Base-by-base conservation (phyloP, 2,888 invertebrate species). In the Cactoblastis cactorum region DNA sequence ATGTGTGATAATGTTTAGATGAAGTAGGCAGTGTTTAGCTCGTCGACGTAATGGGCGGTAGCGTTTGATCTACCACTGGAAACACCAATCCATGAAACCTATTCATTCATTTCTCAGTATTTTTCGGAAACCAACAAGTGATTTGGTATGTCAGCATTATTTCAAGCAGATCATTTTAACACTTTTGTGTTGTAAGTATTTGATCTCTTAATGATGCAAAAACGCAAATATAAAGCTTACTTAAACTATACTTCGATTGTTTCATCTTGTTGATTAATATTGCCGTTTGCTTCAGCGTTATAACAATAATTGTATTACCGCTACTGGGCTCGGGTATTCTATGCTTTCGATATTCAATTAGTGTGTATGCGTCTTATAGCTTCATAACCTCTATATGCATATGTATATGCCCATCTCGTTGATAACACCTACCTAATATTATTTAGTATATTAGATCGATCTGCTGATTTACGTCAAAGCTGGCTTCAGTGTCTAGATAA, bases 271-370 rank as follows among this genome's bases (percentile, higher is more conserved):
- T 80, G 76, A 78, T 77, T 84, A 80, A 80, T 83, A 75, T 80
- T 85, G 83, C 85, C 85, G 87, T 89, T 78, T 84, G 88, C 88
- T 89, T 89, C 77, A 80, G 88, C 89, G 84, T 84, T 83, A 78
- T 82, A 85, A 85, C 77, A 81, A 81, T 75, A 71, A 73, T 62
- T 70, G 70, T 74, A 78, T 79, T 76, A 70, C 78, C 83, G 88
- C 88, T 88, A 86, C 73, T 83, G 87, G 88, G 87, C 88, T 87
- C 87, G 87, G 88, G 88, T 86, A 84, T 83, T 83, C 87, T 88
- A 85, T 87, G 89, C 89, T 89, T 89, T 87, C 83, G 78, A 86
- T 89, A 88, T 88, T 85, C 82, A 83, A 80, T 82, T 87, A 86
- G 87, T 87, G 84, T 86, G 86, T 87, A 87, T 88, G 88, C 87